These are phyloP conservation scores for Emydoidea blandingii DNA, from an alignment of 2,797 vertebrate species.

Conservation along the genomic window DNA sequence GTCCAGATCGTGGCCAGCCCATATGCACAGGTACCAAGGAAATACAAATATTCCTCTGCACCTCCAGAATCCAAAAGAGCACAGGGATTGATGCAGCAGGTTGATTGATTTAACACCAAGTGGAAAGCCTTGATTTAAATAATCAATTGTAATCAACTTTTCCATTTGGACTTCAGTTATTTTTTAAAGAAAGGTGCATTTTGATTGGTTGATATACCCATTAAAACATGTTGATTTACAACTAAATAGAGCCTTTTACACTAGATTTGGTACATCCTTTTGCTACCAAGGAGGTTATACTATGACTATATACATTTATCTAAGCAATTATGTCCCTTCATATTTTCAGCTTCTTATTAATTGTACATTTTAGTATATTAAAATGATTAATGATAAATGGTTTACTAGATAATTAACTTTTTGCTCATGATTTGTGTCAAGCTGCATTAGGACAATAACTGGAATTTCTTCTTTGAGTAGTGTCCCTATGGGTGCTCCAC, in stretches of 20 bases:
- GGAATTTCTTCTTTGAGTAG: not conserved
- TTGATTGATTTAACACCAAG: not conserved
- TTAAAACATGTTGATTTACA: not conserved
- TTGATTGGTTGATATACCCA: not conserved
- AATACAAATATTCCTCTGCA: not conserved
- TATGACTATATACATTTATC: not conserved
- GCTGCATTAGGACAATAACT: not conserved
- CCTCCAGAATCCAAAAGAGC: not conserved
- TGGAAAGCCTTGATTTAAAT: not conserved
- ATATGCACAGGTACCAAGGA: not conserved
- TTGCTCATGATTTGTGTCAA: not conserved
- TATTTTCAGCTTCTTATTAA: not conserved
- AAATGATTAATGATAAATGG: not conserved
- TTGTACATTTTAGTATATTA: not conserved
- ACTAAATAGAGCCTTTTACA: not conserved
- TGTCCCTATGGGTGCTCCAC: not conserved
- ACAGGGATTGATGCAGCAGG: not conserved
- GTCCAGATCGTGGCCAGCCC: accelerated
- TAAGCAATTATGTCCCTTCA: not conserved
- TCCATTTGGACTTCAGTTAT: not conserved
- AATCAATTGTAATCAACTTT: not conserved
- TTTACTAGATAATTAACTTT: not conserved
- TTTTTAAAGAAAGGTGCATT: not conserved
- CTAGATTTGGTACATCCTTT: not conserved
- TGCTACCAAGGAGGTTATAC: not conserved